Evolutionary conservation across 2,797 vertebrate species (phyloP).

Genomic region (Brachymystax lenok): DNA sequence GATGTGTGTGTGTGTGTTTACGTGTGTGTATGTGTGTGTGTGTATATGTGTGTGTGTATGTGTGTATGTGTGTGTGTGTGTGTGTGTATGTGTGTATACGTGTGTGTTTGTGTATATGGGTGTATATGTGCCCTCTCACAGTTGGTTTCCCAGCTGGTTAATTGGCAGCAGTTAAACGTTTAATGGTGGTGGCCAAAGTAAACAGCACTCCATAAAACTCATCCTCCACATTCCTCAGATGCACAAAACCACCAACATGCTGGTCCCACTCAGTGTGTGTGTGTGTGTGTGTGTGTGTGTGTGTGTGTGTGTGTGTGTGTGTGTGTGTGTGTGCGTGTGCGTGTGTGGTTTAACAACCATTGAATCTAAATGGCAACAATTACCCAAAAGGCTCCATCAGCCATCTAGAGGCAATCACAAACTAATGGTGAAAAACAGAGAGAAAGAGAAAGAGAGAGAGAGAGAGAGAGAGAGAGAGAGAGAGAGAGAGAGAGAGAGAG

Average conservation of each 20-base stretch:
- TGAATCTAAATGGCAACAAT: conserved; percentile 82
- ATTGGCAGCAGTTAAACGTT: conserved; percentile 85
- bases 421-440: conserved; percentile 61
- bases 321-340: conserved; percentile 48
- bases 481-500: no score
- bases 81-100: neutral
- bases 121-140: conserved; percentile 58
- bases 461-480: no score
- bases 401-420: conserved; percentile 77
- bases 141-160: conserved; percentile 76
- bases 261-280: neutral
- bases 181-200: conserved; percentile 82
- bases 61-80: no score
- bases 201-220: conserved; percentile 87
- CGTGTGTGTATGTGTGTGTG: no score
- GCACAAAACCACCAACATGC: conserved; percentile 59
- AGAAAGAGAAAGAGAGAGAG: no score
- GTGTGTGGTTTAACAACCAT: conserved; percentile 71
- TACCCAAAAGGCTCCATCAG: conserved; percentile 77
- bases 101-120: conserved; percentile 32
- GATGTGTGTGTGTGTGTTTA: neutral
- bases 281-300: conserved; percentile 13
- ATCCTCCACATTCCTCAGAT: conserved; percentile 77
- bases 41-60: no score
- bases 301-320: conserved; percentile 22